Percentiles rank a stretch among this genome's conserved stretches.
Conservation (phyloP, 2,113 vertebrate genomes). For the Nothocercus julius region DNA sequence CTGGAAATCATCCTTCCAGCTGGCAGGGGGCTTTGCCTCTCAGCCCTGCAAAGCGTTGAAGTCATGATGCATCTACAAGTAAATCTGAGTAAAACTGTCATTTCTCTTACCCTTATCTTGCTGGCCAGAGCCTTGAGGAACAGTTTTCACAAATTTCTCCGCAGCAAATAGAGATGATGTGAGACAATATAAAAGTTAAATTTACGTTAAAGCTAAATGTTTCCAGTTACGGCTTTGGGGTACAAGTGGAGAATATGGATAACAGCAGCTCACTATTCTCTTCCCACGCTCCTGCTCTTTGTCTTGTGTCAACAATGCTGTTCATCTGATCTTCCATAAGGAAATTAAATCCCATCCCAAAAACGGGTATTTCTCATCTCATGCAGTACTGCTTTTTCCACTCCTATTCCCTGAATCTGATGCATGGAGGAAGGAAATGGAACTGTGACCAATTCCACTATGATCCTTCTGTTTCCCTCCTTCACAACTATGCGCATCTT, state of each 20-base stretch:
- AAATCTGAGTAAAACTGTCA: not conserved
- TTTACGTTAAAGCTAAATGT: not conserved
- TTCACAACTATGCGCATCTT: not conserved
- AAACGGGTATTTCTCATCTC: not conserved
- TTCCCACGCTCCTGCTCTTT: not conserved
- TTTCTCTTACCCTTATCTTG: not conserved
- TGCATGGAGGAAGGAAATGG: not conserved
- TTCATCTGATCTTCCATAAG: not conserved
- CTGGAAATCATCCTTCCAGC: not conserved
- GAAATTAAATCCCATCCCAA: not conserved
- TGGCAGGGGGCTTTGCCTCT: not conserved
- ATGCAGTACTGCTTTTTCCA: not conserved
- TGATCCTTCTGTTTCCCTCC: not conserved
- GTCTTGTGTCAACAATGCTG: not conserved
- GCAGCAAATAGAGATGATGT: not conserved
- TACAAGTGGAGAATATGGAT: not conserved
- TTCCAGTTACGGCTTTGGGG: not conserved
- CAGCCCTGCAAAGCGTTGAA: not conserved
- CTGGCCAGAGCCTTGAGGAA: not conserved
- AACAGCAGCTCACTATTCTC: not conserved
- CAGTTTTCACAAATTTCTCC: not conserved
- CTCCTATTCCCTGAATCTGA: not conserved
- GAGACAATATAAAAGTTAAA: not conserved
- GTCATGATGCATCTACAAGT: not conserved
- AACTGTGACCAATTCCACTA: not conserved